These are phyloP conservation scores for Amphiprion ocellaris DNA, from an alignment of 2,113 vertebrate species.

Conservation along the genomic window DNA sequence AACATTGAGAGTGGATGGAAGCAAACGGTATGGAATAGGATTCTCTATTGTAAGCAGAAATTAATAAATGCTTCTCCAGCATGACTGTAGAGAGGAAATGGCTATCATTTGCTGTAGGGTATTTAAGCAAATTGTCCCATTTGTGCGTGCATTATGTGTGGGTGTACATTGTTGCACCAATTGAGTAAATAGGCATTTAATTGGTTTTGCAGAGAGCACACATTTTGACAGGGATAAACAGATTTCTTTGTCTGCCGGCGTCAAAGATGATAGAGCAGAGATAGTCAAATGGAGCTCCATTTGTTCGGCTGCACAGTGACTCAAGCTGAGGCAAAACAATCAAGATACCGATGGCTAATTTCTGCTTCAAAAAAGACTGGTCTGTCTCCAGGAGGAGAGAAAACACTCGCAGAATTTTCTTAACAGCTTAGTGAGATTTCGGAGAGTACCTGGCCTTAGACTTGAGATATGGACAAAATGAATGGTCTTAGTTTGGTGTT, in stretches of 20 bases:
- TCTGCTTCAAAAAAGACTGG: conserved; percentile 11
- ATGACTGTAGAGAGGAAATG: conserved; percentile 48
- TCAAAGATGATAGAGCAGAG: conserved; percentile 42
- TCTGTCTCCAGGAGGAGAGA: conserved; percentile 12
- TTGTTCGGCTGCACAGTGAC: conserved; percentile 24
- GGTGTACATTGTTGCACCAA: conserved; percentile 46
- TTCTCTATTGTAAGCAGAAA: conserved; percentile 36
- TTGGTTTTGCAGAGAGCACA: conserved; percentile 62
- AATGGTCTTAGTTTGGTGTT: neutral
- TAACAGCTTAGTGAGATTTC: neutral
- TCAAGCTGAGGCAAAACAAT: conserved; percentile 48
- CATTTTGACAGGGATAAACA: conserved; percentile 65
- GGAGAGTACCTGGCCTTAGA: neutral
- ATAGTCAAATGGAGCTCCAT: conserved; percentile 26
- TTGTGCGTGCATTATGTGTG: conserved; percentile 19
- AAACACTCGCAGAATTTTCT: neutral
- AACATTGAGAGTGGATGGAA: conserved; percentile 1
- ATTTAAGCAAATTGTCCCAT: conserved; percentile 44
- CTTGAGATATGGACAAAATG: no score
- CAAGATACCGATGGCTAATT: conserved; percentile 32
- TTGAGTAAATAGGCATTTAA: conserved; percentile 67
- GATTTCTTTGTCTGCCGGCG: conserved; percentile 64
- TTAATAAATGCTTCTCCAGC: conserved; percentile 23
- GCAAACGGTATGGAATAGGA: conserved; percentile 32
- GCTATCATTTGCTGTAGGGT: conserved; percentile 30